Percentiles rank a stretch among this genome's conserved stretches.
phyloP scores from a whole-genome alignment of 2,113 vertebrate species.

The Meles meles region DNA sequence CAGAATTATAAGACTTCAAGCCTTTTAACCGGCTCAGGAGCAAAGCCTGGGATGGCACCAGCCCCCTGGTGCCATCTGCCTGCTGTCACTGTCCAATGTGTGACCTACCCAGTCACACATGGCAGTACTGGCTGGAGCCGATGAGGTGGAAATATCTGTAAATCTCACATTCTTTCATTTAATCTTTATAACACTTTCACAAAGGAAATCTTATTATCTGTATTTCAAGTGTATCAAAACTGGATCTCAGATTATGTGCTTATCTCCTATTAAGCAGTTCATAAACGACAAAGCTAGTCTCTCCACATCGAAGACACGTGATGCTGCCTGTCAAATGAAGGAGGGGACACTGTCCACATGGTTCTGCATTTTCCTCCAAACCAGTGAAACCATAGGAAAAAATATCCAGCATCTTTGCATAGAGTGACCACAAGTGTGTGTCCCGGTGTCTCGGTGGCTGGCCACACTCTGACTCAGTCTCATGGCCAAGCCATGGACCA shows the following conservation, averaged over 20 bases:
- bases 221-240: neutral
- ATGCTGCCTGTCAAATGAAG: neutral
- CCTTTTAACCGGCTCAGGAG: neutral
- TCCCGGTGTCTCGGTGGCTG: neutral
- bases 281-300: neutral
- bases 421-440: neutral
- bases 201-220: neutral
- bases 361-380: neutral
- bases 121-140: neutral
- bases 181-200: neutral
- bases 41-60: neutral
- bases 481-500: neutral
- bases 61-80: neutral
- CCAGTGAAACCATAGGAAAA: neutral
- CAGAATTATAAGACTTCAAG: neutral
- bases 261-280: neutral
- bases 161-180: neutral
- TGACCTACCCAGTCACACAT: neutral
- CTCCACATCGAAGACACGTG: neutral
- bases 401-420: neutral
- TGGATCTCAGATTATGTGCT: neutral
- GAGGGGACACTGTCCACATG: neutral
- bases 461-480: neutral
- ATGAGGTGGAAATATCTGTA: neutral
- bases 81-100: neutral